These are phyloP conservation scores for Oophaga pumilio DNA, from an alignment of 2,113 vertebrate genomes.

Conservation along the genomic window DNA sequence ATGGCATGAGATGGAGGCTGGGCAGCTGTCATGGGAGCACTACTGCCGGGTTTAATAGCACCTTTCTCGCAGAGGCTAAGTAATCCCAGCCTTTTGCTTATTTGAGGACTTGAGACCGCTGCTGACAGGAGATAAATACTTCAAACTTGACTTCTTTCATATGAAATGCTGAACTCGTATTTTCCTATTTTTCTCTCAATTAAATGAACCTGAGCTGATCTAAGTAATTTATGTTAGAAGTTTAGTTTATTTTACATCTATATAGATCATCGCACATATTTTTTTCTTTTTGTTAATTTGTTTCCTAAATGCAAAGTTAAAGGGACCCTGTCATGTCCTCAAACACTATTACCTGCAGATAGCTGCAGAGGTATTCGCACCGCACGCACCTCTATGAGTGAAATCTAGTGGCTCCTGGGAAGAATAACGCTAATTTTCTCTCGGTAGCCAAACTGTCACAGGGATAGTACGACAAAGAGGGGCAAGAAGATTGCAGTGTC, in stretches of 20 bases:
- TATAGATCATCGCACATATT: too few relatives aligned
- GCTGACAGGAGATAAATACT: constrained; percentile 18
- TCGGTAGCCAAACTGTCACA: too few relatives aligned
- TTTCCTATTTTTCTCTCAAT: background rate
- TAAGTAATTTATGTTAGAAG: background rate
- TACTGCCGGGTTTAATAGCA: constrained; percentile 5
- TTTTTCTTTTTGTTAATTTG: too few relatives aligned
- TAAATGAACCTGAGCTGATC: background rate
- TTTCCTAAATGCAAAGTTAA: too few relatives aligned
- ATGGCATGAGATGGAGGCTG: constrained; percentile 1
- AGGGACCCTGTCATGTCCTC: too few relatives aligned
- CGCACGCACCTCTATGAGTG: too few relatives aligned
- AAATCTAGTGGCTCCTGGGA: too few relatives aligned
- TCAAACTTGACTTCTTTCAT: background rate
- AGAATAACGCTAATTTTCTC: too few relatives aligned
- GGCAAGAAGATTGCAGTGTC: too few relatives aligned
- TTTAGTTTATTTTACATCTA: background rate
- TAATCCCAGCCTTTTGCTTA: background rate
- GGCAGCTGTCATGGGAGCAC: constrained; percentile 21
- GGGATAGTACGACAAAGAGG: too few relatives aligned
- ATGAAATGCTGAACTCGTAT: background rate
- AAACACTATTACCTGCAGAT: too few relatives aligned
- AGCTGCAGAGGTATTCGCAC: too few relatives aligned
- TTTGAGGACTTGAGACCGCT: background rate
- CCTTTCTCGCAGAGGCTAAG: constrained; percentile 1